Percentiles rank a stretch among this genome's conserved stretches.
These are phyloP conservation scores for Pyrgilauda ruficollis DNA, from an alignment of 2,113 vertebrate genomes.

Conservation along the genomic window DNA sequence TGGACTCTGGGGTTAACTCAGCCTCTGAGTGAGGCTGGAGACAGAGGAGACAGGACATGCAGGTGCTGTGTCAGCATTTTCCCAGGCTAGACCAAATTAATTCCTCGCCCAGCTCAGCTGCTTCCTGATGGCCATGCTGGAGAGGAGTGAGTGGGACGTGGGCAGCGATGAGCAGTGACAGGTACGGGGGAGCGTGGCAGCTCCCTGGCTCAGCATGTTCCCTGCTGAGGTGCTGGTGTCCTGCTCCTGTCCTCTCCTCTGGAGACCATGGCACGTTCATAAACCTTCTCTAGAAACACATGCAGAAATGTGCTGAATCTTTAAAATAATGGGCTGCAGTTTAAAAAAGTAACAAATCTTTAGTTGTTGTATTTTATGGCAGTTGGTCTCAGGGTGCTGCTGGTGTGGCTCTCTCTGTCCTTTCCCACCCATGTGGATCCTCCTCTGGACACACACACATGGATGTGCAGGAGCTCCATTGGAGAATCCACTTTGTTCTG, in stretches of 20 bases:
- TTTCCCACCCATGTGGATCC: not conserved
- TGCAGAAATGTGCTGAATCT: accelerated
- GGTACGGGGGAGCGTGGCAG: accelerated
- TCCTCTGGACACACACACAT: not conserved
- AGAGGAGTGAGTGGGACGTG: accelerated
- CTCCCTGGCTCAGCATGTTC: not conserved
- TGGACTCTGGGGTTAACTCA: not conserved
- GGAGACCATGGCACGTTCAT: accelerated
- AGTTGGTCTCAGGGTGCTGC: not conserved
- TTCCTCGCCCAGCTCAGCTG: not conserved
- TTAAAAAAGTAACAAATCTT: not conserved
- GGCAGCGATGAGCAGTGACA: not conserved
- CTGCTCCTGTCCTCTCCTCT: accelerated
- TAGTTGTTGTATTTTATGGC: not conserved
- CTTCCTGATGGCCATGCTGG: accelerated
- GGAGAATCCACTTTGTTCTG: not conserved
- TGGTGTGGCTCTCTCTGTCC: not conserved
- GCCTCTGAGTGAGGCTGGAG: not conserved
- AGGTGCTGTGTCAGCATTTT: not conserved
- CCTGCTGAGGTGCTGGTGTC: not conserved
- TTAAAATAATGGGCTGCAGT: not conserved
- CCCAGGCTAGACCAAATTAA: not conserved
- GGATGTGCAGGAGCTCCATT: not conserved
- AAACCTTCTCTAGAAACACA: not conserved
- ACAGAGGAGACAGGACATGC: not conserved